These are phyloP conservation scores for Pandemis cinnamomeana DNA, from an alignment of 2,888 invertebrate genomes.

Conservation along the genomic window DNA sequence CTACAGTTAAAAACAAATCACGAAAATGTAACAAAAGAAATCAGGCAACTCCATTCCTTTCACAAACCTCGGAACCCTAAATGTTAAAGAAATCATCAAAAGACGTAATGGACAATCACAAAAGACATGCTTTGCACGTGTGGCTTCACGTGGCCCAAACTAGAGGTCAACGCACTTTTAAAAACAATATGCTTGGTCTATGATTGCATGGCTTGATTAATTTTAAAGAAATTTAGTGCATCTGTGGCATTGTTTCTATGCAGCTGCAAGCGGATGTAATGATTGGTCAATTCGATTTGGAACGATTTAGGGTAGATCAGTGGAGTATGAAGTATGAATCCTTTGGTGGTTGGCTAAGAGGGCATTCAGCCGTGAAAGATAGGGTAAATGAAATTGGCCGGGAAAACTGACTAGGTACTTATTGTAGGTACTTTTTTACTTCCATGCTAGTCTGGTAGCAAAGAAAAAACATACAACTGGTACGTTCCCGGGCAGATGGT, in stretches of 20 bases:
- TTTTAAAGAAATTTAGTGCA: conserved; percentile 48
- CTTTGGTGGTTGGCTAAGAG: conserved; percentile 23
- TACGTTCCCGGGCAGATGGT: too few relatives aligned
- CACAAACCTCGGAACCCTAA: conserved; percentile 54
- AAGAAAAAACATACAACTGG: too few relatives aligned
- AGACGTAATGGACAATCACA: conserved; percentile 68
- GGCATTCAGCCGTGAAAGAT: conserved; percentile 15
- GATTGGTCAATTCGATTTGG: conserved; percentile 37
- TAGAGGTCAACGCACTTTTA: conserved; percentile 64
- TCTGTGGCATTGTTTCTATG: conserved; percentile 61
- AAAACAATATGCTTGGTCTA: conserved; percentile 67
- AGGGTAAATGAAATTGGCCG: not conserved
- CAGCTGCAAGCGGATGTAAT: conserved; percentile 60
- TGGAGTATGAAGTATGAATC: conserved; percentile 40
- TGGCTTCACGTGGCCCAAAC: conserved; percentile 27
- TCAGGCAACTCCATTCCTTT: not conserved
- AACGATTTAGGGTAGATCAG: conserved; percentile 15
- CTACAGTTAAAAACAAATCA: too few relatives aligned
- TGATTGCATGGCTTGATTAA: conserved; percentile 51
- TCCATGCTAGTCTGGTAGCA: not conserved
- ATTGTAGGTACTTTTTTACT: not conserved
- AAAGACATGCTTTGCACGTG: conserved; percentile 49
- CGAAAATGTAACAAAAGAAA: too few relatives aligned
- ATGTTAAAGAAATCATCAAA: conserved; percentile 67
- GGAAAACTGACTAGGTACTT: not conserved